Evolutionary conservation across 2,888 invertebrate genomes (phyloP).

Genomic region (Selenia dentaria): DNA sequence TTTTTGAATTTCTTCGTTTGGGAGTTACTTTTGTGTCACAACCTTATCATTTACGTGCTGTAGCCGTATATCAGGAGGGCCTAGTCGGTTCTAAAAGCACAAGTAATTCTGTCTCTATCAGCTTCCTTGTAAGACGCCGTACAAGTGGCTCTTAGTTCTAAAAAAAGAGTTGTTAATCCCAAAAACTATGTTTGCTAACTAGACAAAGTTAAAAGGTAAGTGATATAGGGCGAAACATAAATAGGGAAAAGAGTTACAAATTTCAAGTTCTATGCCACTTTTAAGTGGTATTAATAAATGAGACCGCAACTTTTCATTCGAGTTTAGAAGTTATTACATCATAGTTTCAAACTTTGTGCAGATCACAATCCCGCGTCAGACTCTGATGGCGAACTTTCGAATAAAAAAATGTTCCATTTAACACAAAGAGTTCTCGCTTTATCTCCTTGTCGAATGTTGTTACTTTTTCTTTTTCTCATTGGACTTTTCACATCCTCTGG

Average conservation of each 20-base stretch:
- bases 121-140: too few relatives aligned
- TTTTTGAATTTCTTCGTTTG: too few relatives aligned
- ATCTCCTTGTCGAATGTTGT: constrained; percentile 38
- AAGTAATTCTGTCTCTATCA: too few relatives aligned
- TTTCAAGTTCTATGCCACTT: constrained; percentile 52
- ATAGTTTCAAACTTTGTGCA: constrained; percentile 67
- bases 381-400: constrained; percentile 60
- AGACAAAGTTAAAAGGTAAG: constrained; percentile 8
- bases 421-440: constrained; percentile 33
- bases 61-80: too few relatives aligned
- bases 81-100: too few relatives aligned
- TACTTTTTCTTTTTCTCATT: constrained; percentile 35
- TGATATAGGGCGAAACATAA: constrained; percentile 8
- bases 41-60: too few relatives aligned
- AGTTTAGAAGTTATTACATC: constrained; percentile 55
- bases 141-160: too few relatives aligned
- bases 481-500: constrained; percentile 34
- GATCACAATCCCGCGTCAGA: constrained; percentile 68
- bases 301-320: constrained; percentile 58
- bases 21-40: too few relatives aligned
- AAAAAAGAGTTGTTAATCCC: too few relatives aligned
- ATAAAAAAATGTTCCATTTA: constrained; percentile 37
- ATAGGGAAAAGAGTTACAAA: constrained; percentile 24
- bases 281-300: constrained; percentile 62
- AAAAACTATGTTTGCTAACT: constrained; percentile 25